phyloP scores from a whole-genome alignment of 2,888 invertebrate genomes.

The Onthophagus sagittarius region DNA sequence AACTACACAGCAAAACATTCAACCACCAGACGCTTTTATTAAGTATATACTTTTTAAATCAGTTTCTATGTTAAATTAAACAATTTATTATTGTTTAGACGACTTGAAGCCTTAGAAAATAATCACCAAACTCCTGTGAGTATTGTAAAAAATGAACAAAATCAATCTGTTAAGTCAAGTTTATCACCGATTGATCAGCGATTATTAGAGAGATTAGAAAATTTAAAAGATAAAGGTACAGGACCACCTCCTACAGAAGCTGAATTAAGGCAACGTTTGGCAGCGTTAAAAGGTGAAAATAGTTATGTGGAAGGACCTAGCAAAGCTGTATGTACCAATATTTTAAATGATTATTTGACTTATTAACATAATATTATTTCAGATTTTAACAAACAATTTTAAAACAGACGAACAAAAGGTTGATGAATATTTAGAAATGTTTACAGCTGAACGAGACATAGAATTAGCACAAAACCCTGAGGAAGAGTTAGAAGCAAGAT shows the following conservation, averaged over 20 bases:
- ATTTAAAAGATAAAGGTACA: constrained; percentile 57
- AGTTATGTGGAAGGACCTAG: constrained; percentile 43
- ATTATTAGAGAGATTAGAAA: constrained; percentile 64
- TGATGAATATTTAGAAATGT: constrained; percentile 62
- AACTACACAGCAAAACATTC: constrained; percentile 29
- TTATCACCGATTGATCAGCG: constrained; percentile 56
- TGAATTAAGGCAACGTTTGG: constrained; percentile 63
- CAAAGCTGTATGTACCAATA: constrained; percentile 35
- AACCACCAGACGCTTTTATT: constrained; percentile 57
- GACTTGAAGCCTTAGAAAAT: constrained; percentile 54
- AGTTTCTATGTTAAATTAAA: neutral
- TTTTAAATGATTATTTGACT: neutral
- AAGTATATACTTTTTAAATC: constrained; percentile 48
- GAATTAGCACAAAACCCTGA: constrained; percentile 49
- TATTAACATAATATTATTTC: constrained; percentile 22
- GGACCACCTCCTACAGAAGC: constrained; percentile 55
- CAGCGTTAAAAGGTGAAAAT: constrained; percentile 62
- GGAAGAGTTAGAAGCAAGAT: constrained; percentile 53
- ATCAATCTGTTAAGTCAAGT: constrained; percentile 39
- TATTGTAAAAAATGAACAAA: constrained; percentile 35
- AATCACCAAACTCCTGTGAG: constrained; percentile 51
- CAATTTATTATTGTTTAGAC: constrained; percentile 37
- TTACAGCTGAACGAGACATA: constrained; percentile 50
- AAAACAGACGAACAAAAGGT: constrained; percentile 68
- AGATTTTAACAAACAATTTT: constrained; percentile 54